phyloP scores from a whole-genome alignment of 2,797 vertebrate genomes.

The Ctenopoma kingsleyae region DNA sequence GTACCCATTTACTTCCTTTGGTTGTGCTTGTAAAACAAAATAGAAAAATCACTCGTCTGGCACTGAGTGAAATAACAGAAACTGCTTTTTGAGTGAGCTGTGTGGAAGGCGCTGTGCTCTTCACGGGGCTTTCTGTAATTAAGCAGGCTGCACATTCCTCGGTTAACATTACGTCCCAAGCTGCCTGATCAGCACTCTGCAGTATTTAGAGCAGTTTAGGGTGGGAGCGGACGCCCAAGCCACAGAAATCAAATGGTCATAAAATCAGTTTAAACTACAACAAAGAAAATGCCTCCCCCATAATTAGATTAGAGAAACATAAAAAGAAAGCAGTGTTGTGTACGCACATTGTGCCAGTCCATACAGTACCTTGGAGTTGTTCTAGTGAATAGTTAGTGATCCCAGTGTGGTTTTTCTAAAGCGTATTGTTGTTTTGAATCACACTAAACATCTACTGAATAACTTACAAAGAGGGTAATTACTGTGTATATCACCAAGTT shows the following conservation, averaged over 20 bases:
- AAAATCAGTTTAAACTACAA: slow-evolving; percentile 81
- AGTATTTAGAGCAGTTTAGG: slow-evolving; percentile 80
- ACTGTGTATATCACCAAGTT: slow-evolving; percentile 45
- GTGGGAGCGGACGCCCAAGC: slow-evolving; percentile 79
- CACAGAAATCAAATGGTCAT: slow-evolving; percentile 81
- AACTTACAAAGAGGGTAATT: slow-evolving; percentile 53
- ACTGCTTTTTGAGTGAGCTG: slow-evolving; percentile 43
- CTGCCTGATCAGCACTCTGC: slow-evolving; percentile 86
- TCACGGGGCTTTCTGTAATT: slow-evolving; percentile 76
- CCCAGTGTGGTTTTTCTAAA: slow-evolving; percentile 49
- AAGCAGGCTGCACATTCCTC: slow-evolving; percentile 75
- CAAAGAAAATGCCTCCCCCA: slow-evolving; percentile 69
- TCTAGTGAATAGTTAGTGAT: slow-evolving; percentile 31
- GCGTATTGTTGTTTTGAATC: slow-evolving; percentile 51
- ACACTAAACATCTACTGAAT: slow-evolving; percentile 39
- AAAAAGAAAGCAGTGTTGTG: slow-evolving; percentile 54
- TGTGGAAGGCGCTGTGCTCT: slow-evolving; percentile 58
- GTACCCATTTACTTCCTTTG: slow-evolving; percentile 38
- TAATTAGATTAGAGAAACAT: slow-evolving; percentile 77
- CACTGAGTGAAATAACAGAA: slow-evolving; percentile 50
- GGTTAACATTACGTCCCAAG: slow-evolving; percentile 78
- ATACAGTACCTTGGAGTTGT: slow-evolving; percentile 45
- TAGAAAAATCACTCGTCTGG: slow-evolving; percentile 42
- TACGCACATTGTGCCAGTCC: slow-evolving; percentile 47
- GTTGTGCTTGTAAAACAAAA: slow-evolving; percentile 60